Evolutionary conservation across 2,888 invertebrate species (phyloP).

Genomic region (Orthosia incerta): DNA sequence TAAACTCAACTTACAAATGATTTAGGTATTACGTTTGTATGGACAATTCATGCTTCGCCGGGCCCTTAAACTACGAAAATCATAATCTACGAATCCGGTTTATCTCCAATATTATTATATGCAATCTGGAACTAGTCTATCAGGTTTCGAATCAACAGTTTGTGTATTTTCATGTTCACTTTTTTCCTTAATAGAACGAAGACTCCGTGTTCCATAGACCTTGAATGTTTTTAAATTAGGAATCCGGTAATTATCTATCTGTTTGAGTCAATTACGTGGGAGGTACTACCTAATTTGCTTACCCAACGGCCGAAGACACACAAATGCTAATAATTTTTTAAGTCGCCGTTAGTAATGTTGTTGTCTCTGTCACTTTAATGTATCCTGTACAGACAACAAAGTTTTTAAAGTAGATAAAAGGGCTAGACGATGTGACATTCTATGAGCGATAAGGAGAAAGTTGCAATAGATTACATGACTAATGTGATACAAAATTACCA

Average conservation of each 20-base stretch:
- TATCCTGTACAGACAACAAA: constrained; percentile 6
- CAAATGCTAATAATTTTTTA: neutral
- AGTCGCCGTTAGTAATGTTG: neutral
- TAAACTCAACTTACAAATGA: too few species aligned
- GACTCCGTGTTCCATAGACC: constrained; percentile 27
- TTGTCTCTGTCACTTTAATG: neutral
- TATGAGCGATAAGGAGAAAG: neutral
- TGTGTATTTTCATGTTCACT: neutral
- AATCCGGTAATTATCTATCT: constrained; percentile 10
- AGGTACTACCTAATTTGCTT: neutral
- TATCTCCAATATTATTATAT: constrained; percentile 18
- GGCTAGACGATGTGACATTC: neutral
- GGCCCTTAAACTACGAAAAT: constrained; percentile 35
- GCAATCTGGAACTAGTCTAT: constrained; percentile 41
- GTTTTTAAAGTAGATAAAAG: neutral
- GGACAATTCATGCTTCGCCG: too few species aligned
- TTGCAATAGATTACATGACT: too few species aligned
- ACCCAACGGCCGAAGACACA: neutral
- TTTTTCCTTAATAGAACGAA: constrained; percentile 38
- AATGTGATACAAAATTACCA: too few species aligned
- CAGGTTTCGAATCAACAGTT: constrained; percentile 26
- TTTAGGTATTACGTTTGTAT: too few species aligned
- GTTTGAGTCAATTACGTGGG: constrained; percentile 14
- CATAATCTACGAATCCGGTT: constrained; percentile 48
- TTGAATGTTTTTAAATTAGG: constrained; percentile 30